These are phyloP conservation scores for Stomatorhinus ivindoensis DNA, from an alignment of 2,113 vertebrate species.

Conservation along the genomic window DNA sequence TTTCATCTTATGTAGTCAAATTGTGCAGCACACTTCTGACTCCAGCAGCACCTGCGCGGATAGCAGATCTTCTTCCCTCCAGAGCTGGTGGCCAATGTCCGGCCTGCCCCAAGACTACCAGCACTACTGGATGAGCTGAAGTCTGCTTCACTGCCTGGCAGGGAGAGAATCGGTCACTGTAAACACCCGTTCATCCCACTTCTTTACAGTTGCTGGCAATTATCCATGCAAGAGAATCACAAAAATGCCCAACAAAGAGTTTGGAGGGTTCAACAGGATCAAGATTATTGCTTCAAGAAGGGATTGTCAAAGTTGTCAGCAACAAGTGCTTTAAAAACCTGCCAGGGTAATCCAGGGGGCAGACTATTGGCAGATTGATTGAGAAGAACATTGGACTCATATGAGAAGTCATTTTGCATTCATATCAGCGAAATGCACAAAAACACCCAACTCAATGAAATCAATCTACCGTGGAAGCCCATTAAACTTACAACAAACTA, in stretches of 20 bases:
- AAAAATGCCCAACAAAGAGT: not conserved
- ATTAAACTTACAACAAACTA: not conserved
- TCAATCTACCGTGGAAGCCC: not conserved
- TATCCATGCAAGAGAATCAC: not conserved
- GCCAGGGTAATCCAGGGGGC: not conserved
- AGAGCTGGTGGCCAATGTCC: conserved; percentile 60
- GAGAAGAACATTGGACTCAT: not conserved
- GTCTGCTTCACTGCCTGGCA: conserved; percentile 78
- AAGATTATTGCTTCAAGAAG: not conserved
- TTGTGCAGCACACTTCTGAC: not conserved
- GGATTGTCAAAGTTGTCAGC: not conserved
- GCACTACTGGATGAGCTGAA: conserved; percentile 94
- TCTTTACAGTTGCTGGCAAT: not conserved
- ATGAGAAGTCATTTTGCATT: not conserved
- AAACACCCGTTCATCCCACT: not conserved
- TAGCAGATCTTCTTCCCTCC: conserved; percentile 70
- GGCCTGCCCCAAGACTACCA: conserved; percentile 77
- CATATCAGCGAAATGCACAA: not conserved
- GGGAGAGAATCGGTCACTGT: conserved; percentile 30
- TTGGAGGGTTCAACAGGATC: not conserved
- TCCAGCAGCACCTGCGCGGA: conserved; percentile 68
- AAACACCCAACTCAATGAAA: not conserved
- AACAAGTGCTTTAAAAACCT: not conserved
- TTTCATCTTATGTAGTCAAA: not conserved
- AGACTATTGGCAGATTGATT: not conserved